Conservation (phyloP, 1,140 invertebrate genomes). For the Stegodyphus dumicola region DNA sequence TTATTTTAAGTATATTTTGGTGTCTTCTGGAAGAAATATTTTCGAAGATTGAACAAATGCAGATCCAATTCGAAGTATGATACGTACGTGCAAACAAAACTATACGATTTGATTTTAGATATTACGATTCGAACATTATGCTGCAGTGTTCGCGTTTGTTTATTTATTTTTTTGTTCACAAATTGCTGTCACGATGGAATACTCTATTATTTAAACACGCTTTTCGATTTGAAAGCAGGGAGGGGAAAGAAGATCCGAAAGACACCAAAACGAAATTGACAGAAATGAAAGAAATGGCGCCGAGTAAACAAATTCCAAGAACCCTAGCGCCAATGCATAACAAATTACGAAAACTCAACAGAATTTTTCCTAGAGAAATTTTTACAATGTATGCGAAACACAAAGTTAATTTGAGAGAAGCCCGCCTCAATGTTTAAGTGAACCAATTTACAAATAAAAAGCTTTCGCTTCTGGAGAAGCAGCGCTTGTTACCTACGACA, state of each 20-base stretch:
- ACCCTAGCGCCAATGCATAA: slow-evolving; percentile 36
- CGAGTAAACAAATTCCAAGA: slow-evolving; percentile 46
- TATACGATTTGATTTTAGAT: too few relatives aligned
- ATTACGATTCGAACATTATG: too few relatives aligned
- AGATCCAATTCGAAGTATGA: too few relatives aligned
- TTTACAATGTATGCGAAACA: slow-evolving; percentile 44
- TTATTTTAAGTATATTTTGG: too few relatives aligned
- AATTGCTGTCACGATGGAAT: neutral
- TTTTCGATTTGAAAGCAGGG: slow-evolving; percentile 14
- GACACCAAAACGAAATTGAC: neutral
- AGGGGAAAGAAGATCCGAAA: neutral
- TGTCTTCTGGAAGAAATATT: too few relatives aligned
- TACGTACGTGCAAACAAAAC: too few relatives aligned
- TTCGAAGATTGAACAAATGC: too few relatives aligned
- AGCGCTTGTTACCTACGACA: neutral
- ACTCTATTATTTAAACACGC: slow-evolving; percentile 40
- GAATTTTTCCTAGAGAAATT: neutral
- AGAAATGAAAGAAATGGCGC: neutral
- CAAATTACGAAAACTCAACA: slow-evolving; percentile 18
- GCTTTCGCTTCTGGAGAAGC: slow-evolving; percentile 23
- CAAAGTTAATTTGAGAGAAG: slow-evolving; percentile 58
- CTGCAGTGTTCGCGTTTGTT: too few relatives aligned
- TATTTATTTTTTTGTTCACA: too few relatives aligned
- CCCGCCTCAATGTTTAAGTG: slow-evolving; percentile 49
- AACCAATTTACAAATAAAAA: slow-evolving; percentile 60